Evolutionary conservation across 2,888 invertebrate species (phyloP).

Genomic region (Sesia apiformis): DNA sequence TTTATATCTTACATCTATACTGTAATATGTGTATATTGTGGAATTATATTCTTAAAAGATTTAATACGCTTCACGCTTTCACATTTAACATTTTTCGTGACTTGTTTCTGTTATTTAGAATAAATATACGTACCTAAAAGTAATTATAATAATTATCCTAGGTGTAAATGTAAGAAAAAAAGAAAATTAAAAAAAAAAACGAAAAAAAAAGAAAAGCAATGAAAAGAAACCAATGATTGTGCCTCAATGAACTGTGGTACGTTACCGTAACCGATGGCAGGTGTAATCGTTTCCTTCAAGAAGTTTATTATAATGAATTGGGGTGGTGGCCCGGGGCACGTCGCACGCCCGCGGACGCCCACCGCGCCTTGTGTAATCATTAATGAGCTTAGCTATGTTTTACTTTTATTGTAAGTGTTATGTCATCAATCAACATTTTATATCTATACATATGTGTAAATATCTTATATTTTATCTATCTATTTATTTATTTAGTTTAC

Average conservation of each 20-base stretch:
- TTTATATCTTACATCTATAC: constrained; percentile 67
- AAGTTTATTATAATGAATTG: constrained; percentile 52
- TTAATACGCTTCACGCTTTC: constrained; percentile 73
- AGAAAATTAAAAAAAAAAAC: constrained; percentile 30
- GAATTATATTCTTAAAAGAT: constrained; percentile 69
- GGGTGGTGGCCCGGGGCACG: constrained; percentile 3
- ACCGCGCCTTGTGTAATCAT: constrained; percentile 67
- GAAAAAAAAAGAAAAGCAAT: constrained; percentile 57
- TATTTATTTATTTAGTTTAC: constrained; percentile 62
- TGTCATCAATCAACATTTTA: constrained; percentile 72
- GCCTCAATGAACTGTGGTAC: constrained; percentile 75
- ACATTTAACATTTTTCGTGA: constrained; percentile 69
- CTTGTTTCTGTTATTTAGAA: constrained; percentile 73
- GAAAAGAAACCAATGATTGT: constrained; percentile 74
- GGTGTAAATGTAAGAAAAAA: constrained; percentile 41
- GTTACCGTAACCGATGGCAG: constrained; percentile 72
- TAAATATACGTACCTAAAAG: constrained; percentile 74
- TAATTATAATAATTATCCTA: constrained; percentile 71
- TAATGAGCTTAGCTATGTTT: constrained; percentile 74
- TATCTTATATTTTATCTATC: constrained; percentile 29
- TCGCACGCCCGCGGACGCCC: constrained; percentile 12
- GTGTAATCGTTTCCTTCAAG: constrained; percentile 58
- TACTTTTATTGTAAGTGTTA: constrained; percentile 73
- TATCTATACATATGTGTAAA: constrained; percentile 58
- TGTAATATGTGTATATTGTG: constrained; percentile 72